Conservation (phyloP, 2,113 vertebrate species). For the Cardinalis cardinalis region DNA sequence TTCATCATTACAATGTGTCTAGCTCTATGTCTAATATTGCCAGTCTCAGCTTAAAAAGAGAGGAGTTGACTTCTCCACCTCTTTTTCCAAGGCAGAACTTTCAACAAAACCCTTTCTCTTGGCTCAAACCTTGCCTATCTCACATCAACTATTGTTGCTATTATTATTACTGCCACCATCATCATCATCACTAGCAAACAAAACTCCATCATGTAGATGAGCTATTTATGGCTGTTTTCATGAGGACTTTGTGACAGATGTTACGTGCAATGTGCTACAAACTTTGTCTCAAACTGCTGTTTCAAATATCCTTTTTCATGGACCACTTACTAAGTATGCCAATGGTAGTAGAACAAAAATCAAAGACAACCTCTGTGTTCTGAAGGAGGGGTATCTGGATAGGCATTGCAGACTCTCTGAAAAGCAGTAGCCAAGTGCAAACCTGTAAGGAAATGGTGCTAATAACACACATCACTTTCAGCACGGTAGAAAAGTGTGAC, state of each 20-base stretch:
- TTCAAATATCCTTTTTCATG: background rate
- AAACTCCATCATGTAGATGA: background rate
- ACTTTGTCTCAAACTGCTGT: background rate
- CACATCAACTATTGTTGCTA: accelerated
- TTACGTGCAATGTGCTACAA: background rate
- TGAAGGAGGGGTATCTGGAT: background rate
- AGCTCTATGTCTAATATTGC: background rate
- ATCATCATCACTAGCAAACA: background rate
- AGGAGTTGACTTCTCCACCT: background rate
- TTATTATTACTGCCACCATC: background rate
- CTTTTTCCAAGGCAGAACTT: background rate
- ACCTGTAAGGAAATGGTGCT: background rate
- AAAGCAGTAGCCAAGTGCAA: background rate
- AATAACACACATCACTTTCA: background rate
- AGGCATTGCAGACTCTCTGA: background rate
- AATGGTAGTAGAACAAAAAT: background rate
- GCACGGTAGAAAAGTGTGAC: background rate
- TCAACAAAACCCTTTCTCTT: background rate
- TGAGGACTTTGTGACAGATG: background rate
- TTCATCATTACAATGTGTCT: background rate
- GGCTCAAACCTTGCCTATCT: background rate
- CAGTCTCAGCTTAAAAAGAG: background rate
- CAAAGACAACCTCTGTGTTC: background rate
- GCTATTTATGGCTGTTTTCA: background rate
- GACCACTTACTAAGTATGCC: background rate